Percentiles rank a stretch among this genome's conserved stretches.
These are phyloP conservation scores for Nothobranchius kuhntae DNA, from an alignment of 2,113 vertebrate species.

Conservation along the genomic window DNA sequence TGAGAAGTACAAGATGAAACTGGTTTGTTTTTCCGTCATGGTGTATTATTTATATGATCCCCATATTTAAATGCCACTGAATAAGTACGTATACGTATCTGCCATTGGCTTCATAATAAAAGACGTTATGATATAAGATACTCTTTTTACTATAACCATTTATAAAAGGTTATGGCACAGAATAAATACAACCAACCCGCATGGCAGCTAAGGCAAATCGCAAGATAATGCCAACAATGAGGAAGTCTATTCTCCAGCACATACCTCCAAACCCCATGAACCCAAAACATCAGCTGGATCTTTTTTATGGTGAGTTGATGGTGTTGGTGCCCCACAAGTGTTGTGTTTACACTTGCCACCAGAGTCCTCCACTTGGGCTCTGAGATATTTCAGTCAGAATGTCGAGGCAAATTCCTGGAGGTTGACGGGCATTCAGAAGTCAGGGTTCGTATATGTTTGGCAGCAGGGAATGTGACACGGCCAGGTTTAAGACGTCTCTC, in stretches of 20 bases:
- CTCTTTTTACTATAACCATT: too few species aligned
- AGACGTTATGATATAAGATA: too few species aligned
- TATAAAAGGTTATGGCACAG: too few species aligned
- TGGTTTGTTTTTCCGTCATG: too few species aligned
- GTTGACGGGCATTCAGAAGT: conserved; percentile 38
- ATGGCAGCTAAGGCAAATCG: too few species aligned
- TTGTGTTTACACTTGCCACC: conserved; percentile 66
- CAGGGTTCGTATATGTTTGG: conserved; percentile 54
- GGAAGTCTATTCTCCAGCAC: conserved; percentile 8
- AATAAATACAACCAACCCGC: too few species aligned
- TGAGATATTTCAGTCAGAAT: conserved; percentile 47
- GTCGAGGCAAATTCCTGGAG: conserved; percentile 50
- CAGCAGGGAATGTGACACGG: conserved; percentile 29
- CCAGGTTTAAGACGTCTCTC: conserved; percentile 42
- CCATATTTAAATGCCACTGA: too few species aligned
- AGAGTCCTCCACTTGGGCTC: conserved; percentile 19
- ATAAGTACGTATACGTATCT: too few species aligned
- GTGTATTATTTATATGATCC: too few species aligned
- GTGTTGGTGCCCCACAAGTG: conserved; percentile 62
- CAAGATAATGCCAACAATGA: too few species aligned
- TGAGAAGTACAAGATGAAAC: too few species aligned
- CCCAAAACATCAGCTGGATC: conserved; percentile 22
- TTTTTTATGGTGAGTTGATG: conserved; percentile 26
- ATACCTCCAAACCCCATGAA: conserved; percentile 16
- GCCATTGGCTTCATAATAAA: too few species aligned